phyloP scores from a whole-genome alignment of 2,888 invertebrate species.

The Platynereis dumerilii region DNA sequence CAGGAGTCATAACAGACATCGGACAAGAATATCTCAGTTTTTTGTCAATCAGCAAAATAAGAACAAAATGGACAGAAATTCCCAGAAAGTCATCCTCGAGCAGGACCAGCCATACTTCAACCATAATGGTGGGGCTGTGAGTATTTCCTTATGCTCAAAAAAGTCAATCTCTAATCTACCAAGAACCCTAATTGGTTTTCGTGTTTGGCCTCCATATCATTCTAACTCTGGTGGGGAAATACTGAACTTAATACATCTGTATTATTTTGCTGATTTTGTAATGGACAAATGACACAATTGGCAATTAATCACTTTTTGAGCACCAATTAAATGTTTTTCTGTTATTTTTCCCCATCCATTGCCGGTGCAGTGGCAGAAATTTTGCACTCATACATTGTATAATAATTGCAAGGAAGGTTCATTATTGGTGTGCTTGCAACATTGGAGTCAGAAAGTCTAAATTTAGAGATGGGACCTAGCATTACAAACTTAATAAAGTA shows the following conservation, averaged over 20 bases:
- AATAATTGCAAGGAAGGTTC: too few relatives aligned
- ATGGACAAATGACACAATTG: too few relatives aligned
- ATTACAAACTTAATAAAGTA: not conserved
- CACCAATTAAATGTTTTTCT: too few relatives aligned
- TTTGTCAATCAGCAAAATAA: slow-evolving; percentile 37
- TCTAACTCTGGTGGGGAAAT: not conserved
- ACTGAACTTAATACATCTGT: not conserved
- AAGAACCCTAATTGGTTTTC: not conserved
- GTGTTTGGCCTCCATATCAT: too few relatives aligned
- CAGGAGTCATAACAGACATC: not conserved
- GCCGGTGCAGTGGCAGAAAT: too few relatives aligned
- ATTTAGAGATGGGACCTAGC: too few relatives aligned
- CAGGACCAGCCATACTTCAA: slow-evolving; percentile 52
- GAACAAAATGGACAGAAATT: slow-evolving; percentile 42
- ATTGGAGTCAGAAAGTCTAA: too few relatives aligned
- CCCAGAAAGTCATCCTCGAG: slow-evolving; percentile 48
- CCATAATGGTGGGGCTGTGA: slow-evolving; percentile 61
- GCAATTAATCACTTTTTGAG: too few relatives aligned
- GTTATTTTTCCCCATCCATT: too few relatives aligned
- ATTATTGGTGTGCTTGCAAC: too few relatives aligned
- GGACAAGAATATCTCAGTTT: slow-evolving; percentile 32
- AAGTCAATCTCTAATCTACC: not conserved
- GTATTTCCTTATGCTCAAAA: not conserved
- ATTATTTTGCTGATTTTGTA: too few relatives aligned
- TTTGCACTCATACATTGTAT: too few relatives aligned